These are phyloP conservation scores for Serranochromis macrocephalus DNA, from an alignment of 2,113 vertebrate species.

Conservation along the genomic window DNA sequence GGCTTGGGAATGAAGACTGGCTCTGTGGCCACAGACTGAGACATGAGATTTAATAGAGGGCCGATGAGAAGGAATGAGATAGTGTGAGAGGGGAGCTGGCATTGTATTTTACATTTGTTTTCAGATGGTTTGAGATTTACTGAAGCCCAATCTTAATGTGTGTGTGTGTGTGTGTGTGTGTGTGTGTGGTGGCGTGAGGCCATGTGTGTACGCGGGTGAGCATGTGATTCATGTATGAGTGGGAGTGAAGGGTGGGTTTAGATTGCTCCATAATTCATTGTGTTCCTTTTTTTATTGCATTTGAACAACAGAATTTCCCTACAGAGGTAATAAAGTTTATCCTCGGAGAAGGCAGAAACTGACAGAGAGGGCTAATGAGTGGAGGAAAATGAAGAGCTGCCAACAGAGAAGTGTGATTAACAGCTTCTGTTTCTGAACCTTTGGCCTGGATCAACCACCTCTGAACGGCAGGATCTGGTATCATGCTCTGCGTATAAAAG, in stretches of 20 bases:
- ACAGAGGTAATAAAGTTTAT: constrained; percentile 37
- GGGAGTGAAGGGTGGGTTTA: background rate
- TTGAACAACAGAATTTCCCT: constrained; percentile 25
- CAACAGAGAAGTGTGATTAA: constrained; percentile 5
- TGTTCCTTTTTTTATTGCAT: constrained; percentile 31
- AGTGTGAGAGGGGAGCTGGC: background rate
- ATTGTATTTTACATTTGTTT: constrained; percentile 8
- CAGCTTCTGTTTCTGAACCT: constrained; percentile 7
- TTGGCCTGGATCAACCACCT: background rate
- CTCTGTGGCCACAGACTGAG: background rate
- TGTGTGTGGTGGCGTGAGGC: background rate
- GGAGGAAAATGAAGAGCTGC: constrained; percentile 19
- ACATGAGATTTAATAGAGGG: background rate
- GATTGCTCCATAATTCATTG: constrained; percentile 33
- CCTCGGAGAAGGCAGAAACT: constrained; percentile 28
- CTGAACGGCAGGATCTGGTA: background rate
- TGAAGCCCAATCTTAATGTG: background rate
- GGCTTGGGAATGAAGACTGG: background rate
- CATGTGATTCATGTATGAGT: constrained; percentile 12
- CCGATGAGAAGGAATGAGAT: background rate
- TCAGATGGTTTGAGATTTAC: background rate
- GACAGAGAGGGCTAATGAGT: constrained; percentile 33
- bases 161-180: background rate
- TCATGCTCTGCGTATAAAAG: background rate
- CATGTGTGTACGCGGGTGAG: background rate